Conservation (phyloP, 1,140 invertebrate species). For the Drosophila equinoxialis region DNA sequence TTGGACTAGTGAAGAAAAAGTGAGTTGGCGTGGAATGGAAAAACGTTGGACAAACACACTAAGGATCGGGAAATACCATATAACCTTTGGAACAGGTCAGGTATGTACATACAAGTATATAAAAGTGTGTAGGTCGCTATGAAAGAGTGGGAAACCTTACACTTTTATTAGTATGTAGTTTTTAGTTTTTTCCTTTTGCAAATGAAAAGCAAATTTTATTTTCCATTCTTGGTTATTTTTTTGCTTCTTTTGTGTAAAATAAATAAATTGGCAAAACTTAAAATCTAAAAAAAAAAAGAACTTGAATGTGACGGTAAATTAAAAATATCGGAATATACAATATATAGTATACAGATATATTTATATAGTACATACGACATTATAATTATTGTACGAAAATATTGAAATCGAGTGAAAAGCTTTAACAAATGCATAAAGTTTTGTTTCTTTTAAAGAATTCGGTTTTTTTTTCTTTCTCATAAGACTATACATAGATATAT, state of each 20-base stretch:
- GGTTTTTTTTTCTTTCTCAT: constrained; percentile 10
- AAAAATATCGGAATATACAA: constrained; percentile 40
- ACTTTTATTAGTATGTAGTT: too few relatives aligned
- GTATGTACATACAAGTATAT: too few relatives aligned
- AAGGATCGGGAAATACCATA: too few relatives aligned
- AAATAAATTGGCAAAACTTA: constrained; percentile 69
- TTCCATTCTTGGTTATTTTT: constrained; percentile 18
- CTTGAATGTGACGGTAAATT: constrained; percentile 52
- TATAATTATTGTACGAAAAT: constrained; percentile 44
- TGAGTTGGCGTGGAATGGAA: too few relatives aligned
- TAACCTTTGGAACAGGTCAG: too few relatives aligned
- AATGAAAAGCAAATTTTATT: constrained; percentile 37
- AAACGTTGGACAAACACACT: too few relatives aligned
- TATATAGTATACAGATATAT: constrained; percentile 31
- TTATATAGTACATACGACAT: constrained; percentile 7
- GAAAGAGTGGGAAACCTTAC: too few relatives aligned
- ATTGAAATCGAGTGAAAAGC: constrained; percentile 33
- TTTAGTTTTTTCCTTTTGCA: constrained; percentile 33
- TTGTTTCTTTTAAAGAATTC: constrained; percentile 36
- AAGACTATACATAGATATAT: constrained; percentile 48
- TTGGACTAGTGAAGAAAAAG: too few relatives aligned
- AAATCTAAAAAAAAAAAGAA: constrained; percentile 50
- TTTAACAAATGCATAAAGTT: constrained; percentile 35
- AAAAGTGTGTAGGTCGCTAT: too few relatives aligned
- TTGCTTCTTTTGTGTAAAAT: constrained; percentile 31